Base-by-base conservation (phyloP, 2,113 vertebrate genomes). In the Rhynchomys soricoides region DNA sequence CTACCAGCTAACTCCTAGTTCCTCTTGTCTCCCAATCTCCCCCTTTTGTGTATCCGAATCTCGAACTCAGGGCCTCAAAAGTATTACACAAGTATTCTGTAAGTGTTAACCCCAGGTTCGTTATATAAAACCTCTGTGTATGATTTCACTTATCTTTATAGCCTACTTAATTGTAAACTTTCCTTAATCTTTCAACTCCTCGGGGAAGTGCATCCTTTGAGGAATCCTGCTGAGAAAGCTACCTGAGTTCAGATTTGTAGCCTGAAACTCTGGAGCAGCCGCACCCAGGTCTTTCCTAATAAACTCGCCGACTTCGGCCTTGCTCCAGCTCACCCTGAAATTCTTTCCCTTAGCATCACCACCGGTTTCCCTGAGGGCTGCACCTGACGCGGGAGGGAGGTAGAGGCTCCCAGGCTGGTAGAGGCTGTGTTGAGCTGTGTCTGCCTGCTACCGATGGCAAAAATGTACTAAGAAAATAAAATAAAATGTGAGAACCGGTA, bases 371-470 rank as follows among this genome's bases (percentile, higher is more conserved):
- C 37, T 4, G 52, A 40, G 6, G 40, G 79, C 37, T 29, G 79
- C 22, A 15, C 79, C n/a, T 0, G 3, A 5, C 15, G 52, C 4
- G 1, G 37, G 37, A 1, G 11, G 52, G 79, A 40, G 52, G 2
- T 55, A 55, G 52, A 55, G 52, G 12, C 22, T 15, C 37, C 40
- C 37, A 43, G 37, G 40, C 43, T 26, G 40, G 19, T 5, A 79
- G 79, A 16, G 79, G 22, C 79, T 13, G 2, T 81, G 50, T 40
- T 26, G 21, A 22, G 6, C n/a, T 43, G 21, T n/a, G 79, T 40
- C n/a, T 29, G 43, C 73, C 43, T 24, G 79, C 21, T 13, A 57
- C 48, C n/a, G 11, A 24, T 40, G 55, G 15, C 50, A 77, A 66
- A 89, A 90, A 19, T 15, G 85, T 52, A 43, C 7, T 48, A 74